These are phyloP conservation scores for Harlomillsia oculata DNA, from an alignment of 1,140 invertebrate species.

Conservation along the genomic window DNA sequence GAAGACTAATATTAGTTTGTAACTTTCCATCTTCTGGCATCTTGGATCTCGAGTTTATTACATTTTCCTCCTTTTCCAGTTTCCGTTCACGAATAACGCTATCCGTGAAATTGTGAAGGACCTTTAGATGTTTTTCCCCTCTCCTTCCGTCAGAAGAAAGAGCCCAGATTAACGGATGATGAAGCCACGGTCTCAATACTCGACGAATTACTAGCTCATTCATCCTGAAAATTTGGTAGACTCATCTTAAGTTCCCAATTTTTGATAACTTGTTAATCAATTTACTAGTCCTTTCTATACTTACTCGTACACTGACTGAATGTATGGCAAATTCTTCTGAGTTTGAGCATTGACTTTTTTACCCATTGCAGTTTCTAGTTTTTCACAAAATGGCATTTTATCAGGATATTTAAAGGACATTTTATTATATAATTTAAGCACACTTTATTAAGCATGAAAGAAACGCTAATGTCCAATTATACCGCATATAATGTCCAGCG, in stretches of 20 bases:
- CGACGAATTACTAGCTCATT: slow-evolving; percentile 35
- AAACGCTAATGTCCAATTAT: too few relatives aligned
- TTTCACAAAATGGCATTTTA: too few relatives aligned
- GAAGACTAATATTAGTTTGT: too few relatives aligned
- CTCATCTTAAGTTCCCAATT: neutral
- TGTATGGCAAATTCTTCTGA: slow-evolving; percentile 47
- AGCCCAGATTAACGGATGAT: slow-evolving; percentile 43
- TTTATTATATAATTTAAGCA: too few relatives aligned
- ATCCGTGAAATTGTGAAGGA: slow-evolving; percentile 17
- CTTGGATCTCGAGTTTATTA: neutral
- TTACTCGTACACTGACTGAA: slow-evolving; percentile 45
- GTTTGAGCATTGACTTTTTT: slow-evolving; percentile 48
- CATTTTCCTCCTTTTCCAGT: neutral
- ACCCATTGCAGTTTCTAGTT: slow-evolving; percentile 55
- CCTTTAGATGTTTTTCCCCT: slow-evolving; percentile 23
- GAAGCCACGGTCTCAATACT: slow-evolving; percentile 43
- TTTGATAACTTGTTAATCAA: neutral
- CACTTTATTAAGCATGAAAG: too few relatives aligned
- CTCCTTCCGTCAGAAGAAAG: slow-evolving; percentile 36
- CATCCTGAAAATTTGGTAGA: slow-evolving; percentile 22
- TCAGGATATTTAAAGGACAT: too few relatives aligned
- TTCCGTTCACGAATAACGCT: slow-evolving; percentile 8
- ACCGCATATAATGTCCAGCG: slow-evolving; percentile 76
- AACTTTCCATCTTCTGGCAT: too few relatives aligned
- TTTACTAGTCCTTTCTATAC: neutral